Conservation (phyloP, 1,140 invertebrate species). For the Solenopsis fugax region DNA sequence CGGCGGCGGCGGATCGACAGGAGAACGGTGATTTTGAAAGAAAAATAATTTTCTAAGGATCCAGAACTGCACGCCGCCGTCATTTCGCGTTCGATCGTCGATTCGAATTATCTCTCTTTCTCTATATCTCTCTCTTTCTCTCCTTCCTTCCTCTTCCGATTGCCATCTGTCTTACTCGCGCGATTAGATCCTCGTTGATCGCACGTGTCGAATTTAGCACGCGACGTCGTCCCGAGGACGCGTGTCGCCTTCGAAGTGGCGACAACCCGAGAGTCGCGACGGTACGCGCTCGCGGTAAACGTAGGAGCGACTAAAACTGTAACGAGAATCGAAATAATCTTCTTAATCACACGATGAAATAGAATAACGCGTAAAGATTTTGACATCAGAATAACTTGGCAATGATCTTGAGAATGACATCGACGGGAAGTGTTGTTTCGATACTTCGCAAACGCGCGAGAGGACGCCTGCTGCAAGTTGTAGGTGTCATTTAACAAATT, state of each 20-base stretch:
- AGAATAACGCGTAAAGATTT: neutral
- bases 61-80: constrained; percentile 55
- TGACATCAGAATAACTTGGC: neutral
- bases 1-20: constrained; percentile 71
- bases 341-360: neutral
- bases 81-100: constrained; percentile 63
- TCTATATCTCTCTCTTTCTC: neutral
- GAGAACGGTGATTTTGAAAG: constrained; percentile 84
- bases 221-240: neutral
- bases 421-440: neutral
- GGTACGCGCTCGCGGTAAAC: neutral
- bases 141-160: neutral
- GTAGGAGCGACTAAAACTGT: neutral
- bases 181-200: constrained; percentile 43
- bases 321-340: neutral
- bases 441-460: constrained; percentile 13
- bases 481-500: constrained; percentile 25
- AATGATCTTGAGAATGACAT: neutral
- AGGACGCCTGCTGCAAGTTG: neutral
- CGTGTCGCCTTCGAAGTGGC: constrained; percentile 7
- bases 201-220: constrained; percentile 24
- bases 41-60: constrained; percentile 85
- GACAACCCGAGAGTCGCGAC: neutral
- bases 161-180: constrained; percentile 28
- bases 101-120: constrained; percentile 56